Percentiles rank a stretch among this genome's conserved stretches.
Conservation (phyloP, 2,888 invertebrate species). For the Hyposoter dolosus region DNA sequence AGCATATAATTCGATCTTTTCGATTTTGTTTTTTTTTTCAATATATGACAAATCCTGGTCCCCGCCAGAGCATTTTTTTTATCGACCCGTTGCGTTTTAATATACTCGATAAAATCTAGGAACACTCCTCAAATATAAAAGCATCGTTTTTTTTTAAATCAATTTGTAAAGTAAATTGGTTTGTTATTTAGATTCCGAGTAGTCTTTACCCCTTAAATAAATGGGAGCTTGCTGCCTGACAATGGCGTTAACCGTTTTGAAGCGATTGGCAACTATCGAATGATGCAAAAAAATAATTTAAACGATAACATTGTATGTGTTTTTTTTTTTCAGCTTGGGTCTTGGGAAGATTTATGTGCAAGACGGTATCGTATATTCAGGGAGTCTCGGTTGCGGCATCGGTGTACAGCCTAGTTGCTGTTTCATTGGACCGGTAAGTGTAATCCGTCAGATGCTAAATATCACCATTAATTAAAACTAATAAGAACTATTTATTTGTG, state of each 20-base stretch:
- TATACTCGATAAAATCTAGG: too few relatives aligned
- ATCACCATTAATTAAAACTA: constrained; percentile 9
- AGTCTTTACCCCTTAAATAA: too few relatives aligned
- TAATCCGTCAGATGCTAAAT: constrained; percentile 5
- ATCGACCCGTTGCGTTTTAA: too few relatives aligned
- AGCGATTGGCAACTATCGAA: background rate
- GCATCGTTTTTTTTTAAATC: too few relatives aligned
- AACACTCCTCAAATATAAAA: too few relatives aligned
- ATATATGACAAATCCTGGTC: too few relatives aligned
- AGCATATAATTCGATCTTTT: too few relatives aligned
- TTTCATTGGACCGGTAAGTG: constrained; percentile 95
- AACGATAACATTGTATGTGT: constrained; percentile 7
- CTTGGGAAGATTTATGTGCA: constrained; percentile 97
- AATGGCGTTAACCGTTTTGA: background rate
- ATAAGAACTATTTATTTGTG: background rate
- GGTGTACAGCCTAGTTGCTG: constrained; percentile 97
- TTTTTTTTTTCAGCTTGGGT: constrained; percentile 93
- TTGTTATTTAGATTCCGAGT: too few relatives aligned
- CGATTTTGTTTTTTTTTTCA: too few relatives aligned
- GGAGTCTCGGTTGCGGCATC: constrained; percentile 98
- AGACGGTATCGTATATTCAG: constrained; percentile 97
- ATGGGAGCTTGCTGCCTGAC: too few relatives aligned
- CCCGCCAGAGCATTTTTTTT: too few relatives aligned
- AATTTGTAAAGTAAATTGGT: too few relatives aligned
- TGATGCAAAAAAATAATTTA: constrained; percentile 8